These are phyloP conservation scores for Drosophila gunungcola DNA, from an alignment of 1,140 invertebrate species.

Conservation along the genomic window DNA sequence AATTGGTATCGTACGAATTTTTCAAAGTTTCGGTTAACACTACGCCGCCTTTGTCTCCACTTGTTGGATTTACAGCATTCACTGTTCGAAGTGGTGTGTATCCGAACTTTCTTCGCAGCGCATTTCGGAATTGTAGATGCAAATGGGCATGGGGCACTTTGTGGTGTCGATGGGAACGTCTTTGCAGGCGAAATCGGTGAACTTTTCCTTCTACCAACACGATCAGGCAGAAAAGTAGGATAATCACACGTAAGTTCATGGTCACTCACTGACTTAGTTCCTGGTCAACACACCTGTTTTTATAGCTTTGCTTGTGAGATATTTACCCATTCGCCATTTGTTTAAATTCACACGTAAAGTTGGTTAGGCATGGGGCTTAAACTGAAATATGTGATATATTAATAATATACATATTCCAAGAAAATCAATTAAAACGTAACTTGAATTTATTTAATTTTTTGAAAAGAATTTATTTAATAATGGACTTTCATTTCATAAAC, in stretches of 20 bases:
- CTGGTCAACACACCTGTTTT: not conserved
- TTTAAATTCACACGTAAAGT: slow-evolving; percentile 30
- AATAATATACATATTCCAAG: too few species aligned
- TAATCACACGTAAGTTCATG: slow-evolving; percentile 22
- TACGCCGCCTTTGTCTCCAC: not conserved
- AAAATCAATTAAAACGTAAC: too few species aligned
- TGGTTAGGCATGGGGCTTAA: not conserved
- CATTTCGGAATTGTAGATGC: slow-evolving; percentile 12
- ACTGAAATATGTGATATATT: slow-evolving; percentile 26
- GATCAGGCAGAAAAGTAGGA: slow-evolving; percentile 15
- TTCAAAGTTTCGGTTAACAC: slow-evolving; percentile 27
- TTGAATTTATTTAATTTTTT: too few species aligned
- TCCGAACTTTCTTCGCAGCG: slow-evolving; percentile 23
- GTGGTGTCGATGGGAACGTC: not conserved
- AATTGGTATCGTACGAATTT: slow-evolving; percentile 62
- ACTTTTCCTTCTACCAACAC: not conserved
- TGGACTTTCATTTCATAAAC: too few species aligned
- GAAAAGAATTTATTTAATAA: too few species aligned
- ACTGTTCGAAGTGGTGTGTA: slow-evolving; percentile 9
- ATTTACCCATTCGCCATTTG: slow-evolving; percentile 4
- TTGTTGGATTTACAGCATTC: not conserved
- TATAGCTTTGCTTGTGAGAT: slow-evolving; percentile 7
- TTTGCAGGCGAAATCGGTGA: slow-evolving; percentile 12
- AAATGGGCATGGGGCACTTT: slow-evolving; percentile 11
- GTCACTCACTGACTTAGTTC: slow-evolving; percentile 2